These are phyloP conservation scores for Oreochromis grahami DNA, from an alignment of 2,797 vertebrate species.

Conservation along the genomic window DNA sequence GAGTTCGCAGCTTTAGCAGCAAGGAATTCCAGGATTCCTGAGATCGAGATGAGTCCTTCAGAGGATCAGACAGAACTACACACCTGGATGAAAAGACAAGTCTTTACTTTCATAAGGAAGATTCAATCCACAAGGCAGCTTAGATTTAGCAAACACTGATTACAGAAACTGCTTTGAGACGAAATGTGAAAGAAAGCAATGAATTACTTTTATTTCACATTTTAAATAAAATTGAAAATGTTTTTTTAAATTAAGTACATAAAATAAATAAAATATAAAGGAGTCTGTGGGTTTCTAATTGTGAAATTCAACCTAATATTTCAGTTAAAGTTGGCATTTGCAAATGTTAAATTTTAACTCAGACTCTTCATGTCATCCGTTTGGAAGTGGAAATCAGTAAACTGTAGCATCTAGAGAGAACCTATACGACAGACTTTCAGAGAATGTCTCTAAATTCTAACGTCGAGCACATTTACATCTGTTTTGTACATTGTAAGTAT, in stretches of 20 bases:
- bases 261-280: not conserved
- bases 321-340: not conserved
- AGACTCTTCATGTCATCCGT: not conserved
- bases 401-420: not conserved
- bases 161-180: not conserved
- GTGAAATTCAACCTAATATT: not conserved
- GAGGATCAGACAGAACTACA: conserved; percentile 92
- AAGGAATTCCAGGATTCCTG: conserved; percentile 98
- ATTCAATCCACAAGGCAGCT: not conserved
- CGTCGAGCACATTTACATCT: not conserved
- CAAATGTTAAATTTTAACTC: not conserved
- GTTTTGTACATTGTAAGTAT: not conserved
- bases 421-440: fast-evolving
- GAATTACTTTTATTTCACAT: not conserved
- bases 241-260: not conserved
- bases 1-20: conserved; percentile 92
- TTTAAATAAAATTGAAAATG: not conserved
- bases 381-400: not conserved
- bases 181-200: not conserved
- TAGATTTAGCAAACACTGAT: not conserved
- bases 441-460: not conserved
- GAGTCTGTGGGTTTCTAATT: not conserved
- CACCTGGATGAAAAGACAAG: conserved; percentile 74
- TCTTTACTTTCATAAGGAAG: not conserved
- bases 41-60: conserved; percentile 96